Evolutionary conservation across 2,888 invertebrate genomes (phyloP).

Genomic region (Mantis religiosa): DNA sequence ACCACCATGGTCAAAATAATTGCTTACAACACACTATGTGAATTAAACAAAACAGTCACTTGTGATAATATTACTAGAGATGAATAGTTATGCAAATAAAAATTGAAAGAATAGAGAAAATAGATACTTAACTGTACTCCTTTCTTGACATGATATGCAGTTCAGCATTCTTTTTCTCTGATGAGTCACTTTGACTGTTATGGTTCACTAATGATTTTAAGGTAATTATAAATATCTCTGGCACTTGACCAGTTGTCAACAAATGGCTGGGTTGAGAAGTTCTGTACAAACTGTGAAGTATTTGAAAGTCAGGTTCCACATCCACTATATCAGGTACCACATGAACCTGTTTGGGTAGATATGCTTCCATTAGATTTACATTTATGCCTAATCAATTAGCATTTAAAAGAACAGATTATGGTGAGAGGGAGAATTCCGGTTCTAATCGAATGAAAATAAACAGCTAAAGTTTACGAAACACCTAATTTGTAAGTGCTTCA

Average conservation of each 20-base stretch:
- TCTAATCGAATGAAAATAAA: too few relatives aligned
- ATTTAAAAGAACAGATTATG: too few relatives aligned
- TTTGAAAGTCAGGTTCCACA: neutral
- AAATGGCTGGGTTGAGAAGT: neutral
- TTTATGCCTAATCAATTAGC: too few relatives aligned
- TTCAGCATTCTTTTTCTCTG: neutral
- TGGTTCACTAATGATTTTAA: neutral
- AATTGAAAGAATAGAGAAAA: too few relatives aligned
- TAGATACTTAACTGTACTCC: neutral
- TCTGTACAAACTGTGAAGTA: neutral
- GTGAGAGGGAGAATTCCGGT: too few relatives aligned
- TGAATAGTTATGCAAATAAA: too few relatives aligned
- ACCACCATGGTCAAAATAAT: too few relatives aligned
- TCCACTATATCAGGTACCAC: neutral
- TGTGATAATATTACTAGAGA: too few relatives aligned
- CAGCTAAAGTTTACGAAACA: too few relatives aligned
- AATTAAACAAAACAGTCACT: too few relatives aligned
- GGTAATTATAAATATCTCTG: neutral
- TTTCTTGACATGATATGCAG: neutral
- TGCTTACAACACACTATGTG: too few relatives aligned
- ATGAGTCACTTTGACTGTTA: neutral
- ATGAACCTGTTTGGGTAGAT: neutral
- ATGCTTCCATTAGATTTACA: neutral
- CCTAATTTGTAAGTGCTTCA: too few relatives aligned
- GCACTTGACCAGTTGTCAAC: neutral